A percentile compares a stretch with the other conserved stretches of the same genome.
phyloP scores from a whole-genome alignment of 2,888 invertebrate species.

The Campoplex capitator region DNA sequence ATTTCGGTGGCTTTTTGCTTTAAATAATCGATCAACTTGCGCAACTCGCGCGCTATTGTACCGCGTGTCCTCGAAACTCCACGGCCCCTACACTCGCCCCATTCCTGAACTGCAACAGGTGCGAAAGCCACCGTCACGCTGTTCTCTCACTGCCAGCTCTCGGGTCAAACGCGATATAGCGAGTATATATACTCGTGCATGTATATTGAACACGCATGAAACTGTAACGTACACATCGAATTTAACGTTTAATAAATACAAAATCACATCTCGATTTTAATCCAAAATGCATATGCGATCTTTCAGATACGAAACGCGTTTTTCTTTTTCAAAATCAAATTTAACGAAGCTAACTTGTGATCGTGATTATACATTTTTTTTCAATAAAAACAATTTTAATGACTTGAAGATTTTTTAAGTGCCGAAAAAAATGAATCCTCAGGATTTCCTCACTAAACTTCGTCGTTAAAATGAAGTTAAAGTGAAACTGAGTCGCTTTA shows the following conservation, averaged over 20 bases:
- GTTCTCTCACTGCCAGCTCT: constrained; percentile 40
- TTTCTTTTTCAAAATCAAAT: too few relatives aligned
- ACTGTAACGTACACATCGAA: neutral
- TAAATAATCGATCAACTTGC: constrained; percentile 80
- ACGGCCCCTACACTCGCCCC: constrained; percentile 2
- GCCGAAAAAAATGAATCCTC: too few relatives aligned
- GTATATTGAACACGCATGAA: neutral
- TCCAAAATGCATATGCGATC: too few relatives aligned
- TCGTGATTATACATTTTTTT: neutral
- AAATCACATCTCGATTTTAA: neutral
- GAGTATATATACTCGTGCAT: neutral
- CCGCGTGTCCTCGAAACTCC: constrained; percentile 39
- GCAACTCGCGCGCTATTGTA: constrained; percentile 19
- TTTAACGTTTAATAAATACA: neutral
- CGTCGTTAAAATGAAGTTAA: too few relatives aligned
- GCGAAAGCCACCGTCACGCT: constrained; percentile 50
- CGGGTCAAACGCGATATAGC: constrained; percentile 31
- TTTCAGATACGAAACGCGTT: too few relatives aligned
- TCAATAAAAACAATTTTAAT: neutral
- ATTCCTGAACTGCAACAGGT: constrained; percentile 63
- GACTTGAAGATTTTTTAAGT: too few relatives aligned
- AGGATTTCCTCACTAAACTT: too few relatives aligned
- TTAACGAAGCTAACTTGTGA: too few relatives aligned
- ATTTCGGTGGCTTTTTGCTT: constrained; percentile 80
- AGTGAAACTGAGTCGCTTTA: too few relatives aligned